These are phyloP conservation scores for Nothocercus nigrocapillus DNA, from an alignment of 2,113 vertebrate genomes.

Conservation along the genomic window DNA sequence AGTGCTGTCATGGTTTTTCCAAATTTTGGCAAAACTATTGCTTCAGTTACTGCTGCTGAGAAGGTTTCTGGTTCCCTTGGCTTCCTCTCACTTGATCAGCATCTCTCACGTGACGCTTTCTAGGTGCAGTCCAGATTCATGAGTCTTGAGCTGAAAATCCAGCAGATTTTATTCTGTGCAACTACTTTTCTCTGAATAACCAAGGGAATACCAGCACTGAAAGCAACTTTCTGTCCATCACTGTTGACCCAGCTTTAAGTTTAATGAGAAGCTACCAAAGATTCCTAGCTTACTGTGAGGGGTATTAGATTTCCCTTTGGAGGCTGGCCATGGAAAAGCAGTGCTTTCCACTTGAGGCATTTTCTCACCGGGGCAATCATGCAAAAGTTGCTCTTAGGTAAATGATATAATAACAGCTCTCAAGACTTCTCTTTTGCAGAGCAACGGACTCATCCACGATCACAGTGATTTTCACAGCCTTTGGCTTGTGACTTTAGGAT, in stretches of 20 bases:
- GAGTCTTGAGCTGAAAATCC: not conserved
- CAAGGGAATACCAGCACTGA: not conserved
- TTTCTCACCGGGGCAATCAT: not conserved
- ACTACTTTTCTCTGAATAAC: accelerated
- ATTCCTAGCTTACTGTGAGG: not conserved
- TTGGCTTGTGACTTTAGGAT: not conserved
- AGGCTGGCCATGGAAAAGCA: conserved; percentile 39
- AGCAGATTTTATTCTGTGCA: not conserved
- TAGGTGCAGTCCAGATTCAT: not conserved
- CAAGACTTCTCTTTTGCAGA: not conserved
- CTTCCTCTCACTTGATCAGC: not conserved
- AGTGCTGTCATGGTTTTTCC: not conserved
- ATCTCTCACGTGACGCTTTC: too few species aligned
- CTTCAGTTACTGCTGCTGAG: not conserved
- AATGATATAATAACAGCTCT: not conserved
- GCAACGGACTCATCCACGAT: not conserved
- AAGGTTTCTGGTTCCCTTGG: not conserved
- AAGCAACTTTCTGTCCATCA: not conserved
- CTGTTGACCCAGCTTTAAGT: not conserved
- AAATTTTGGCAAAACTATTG: not conserved
- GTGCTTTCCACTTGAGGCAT: conserved; percentile 16
- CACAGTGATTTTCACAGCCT: not conserved
- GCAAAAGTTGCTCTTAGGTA: not conserved
- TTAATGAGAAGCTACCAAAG: conserved; percentile 68
- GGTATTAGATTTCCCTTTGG: conserved; percentile 56